Percentiles rank a stretch among this genome's conserved stretches.
Evolutionary conservation across 92 coral and sea anemone genomes (phyloP).

Genomic region (Ricordea florida): DNA sequence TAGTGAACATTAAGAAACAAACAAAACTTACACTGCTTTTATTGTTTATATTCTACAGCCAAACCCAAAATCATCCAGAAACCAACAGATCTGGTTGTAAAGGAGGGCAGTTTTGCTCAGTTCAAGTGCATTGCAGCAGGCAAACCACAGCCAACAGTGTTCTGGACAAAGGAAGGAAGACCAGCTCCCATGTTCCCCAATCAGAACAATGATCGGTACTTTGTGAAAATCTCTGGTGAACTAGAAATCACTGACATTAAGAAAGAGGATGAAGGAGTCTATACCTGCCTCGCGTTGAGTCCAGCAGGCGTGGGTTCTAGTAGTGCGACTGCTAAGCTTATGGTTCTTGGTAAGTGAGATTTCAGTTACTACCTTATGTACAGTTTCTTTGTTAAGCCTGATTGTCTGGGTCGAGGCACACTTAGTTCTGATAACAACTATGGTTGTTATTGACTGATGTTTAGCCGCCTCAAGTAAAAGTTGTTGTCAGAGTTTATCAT

Average conservation of each 20-base stretch:
- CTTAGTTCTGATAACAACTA: no score
- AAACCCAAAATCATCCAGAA: conserved; percentile 50
- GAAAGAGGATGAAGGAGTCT: conserved; percentile 71
- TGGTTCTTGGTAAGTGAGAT: conserved; percentile 77
- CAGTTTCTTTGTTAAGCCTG: neutral
- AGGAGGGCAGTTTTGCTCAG: conserved; percentile 58
- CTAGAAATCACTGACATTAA: conserved; percentile 62
- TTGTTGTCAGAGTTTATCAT: no score
- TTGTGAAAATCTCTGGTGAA: conserved; percentile 60
- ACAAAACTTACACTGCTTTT: neutral
- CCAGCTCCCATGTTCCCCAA: conserved; percentile 62
- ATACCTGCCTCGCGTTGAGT: conserved; percentile 66
- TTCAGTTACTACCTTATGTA: no score
- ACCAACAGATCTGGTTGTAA: conserved; percentile 60
- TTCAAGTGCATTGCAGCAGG: conserved; percentile 81
- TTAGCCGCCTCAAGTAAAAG: no score
- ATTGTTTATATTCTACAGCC: conserved; percentile 40
- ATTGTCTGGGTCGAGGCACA: no score
- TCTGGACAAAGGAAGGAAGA: conserved; percentile 74
- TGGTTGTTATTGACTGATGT: no score
- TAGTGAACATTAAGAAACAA: neutral
- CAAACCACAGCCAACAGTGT: conserved; percentile 70
- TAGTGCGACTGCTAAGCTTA: conserved; percentile 61
- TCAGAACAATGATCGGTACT: conserved; percentile 45
- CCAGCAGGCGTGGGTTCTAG: conserved; percentile 22